Percentiles rank a stretch among this genome's conserved stretches.
Evolutionary conservation across 2,888 invertebrate species (phyloP).

Genomic region (Synanthedon formicaeformis): DNA sequence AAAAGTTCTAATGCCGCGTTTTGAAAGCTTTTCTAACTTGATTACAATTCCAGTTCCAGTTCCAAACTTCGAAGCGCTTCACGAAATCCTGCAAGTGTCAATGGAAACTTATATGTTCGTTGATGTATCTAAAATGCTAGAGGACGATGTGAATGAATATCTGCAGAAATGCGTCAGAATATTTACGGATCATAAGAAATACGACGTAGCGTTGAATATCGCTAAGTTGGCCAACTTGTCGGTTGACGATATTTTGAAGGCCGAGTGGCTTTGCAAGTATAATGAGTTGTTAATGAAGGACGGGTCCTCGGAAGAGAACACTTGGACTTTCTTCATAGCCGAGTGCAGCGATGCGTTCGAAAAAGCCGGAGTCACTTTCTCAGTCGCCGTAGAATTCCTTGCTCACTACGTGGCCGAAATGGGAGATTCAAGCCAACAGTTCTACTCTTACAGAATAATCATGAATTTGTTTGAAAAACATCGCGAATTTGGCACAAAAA

Average conservation of each 20-base stretch:
- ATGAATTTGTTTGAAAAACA: constrained; percentile 61
- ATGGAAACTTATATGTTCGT: constrained; percentile 66
- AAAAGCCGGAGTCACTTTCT: constrained; percentile 70
- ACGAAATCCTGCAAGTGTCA: constrained; percentile 70
- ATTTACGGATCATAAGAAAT: constrained; percentile 61
- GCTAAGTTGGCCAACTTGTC: constrained; percentile 61
- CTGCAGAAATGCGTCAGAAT: constrained; percentile 65
- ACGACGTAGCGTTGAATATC: constrained; percentile 70
- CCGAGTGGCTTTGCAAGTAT: constrained; percentile 67
- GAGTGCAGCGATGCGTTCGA: constrained; percentile 74
- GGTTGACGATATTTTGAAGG: constrained; percentile 63
- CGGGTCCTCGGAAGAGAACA: constrained; percentile 39
- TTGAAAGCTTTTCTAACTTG: neutral
- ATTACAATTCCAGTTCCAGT: constrained; percentile 39
- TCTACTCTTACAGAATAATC: constrained; percentile 59
- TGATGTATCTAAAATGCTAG: constrained; percentile 58
- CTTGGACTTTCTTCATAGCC: constrained; percentile 64
- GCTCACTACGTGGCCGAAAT: constrained; percentile 67
- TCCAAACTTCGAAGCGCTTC: constrained; percentile 47
- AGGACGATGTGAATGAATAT: constrained; percentile 51
- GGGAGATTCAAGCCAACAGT: constrained; percentile 51
- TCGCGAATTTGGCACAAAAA: constrained; percentile 40
- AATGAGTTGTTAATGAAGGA: constrained; percentile 39
- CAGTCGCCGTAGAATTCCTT: constrained; percentile 74
- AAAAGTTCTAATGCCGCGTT: neutral